These are phyloP conservation scores for Cryptophagus acutangulus DNA, from an alignment of 2,888 invertebrate species.

Conservation along the genomic window DNA sequence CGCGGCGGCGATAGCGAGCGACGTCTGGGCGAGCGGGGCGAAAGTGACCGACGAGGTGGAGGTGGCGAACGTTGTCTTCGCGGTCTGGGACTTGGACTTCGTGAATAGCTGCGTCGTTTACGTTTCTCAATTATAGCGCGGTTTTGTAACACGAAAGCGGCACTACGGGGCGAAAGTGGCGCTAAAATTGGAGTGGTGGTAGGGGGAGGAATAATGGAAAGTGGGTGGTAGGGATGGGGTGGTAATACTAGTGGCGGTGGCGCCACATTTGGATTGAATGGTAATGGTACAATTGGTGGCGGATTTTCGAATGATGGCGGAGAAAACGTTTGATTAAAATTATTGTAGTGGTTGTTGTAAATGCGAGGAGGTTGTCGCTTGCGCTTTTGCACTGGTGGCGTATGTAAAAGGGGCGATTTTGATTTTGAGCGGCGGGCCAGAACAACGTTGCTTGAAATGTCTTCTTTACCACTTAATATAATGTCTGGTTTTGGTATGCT, in stretches of 20 bases:
- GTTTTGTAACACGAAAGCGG: conserved; percentile 47
- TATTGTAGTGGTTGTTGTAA: neutral
- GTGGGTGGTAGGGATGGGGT: conserved; percentile 31
- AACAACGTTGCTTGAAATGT: conserved; percentile 4
- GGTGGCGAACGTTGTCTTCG: conserved; percentile 35
- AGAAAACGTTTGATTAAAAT: conserved; percentile 9
- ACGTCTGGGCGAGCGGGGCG: conserved; percentile 28
- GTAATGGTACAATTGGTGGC: conserved; percentile 7
- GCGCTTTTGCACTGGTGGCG: neutral
- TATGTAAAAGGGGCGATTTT: no score
- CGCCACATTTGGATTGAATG: conserved; percentile 18
- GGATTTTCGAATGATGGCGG: conserved; percentile 12
- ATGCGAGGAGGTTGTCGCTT: neutral
- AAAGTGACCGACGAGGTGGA: conserved; percentile 31
- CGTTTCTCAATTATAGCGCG: conserved; percentile 46
- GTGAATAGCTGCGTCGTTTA: conserved; percentile 43
- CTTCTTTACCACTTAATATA: conserved; percentile 9
- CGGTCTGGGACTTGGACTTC: conserved; percentile 46
- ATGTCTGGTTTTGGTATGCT: conserved; percentile 16
- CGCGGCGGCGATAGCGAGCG: conserved; percentile 11
- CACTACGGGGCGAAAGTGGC: conserved; percentile 46
- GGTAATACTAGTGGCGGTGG: conserved; percentile 21
- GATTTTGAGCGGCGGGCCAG: no score
- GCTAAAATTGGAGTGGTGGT: conserved; percentile 37
- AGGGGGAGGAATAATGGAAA: conserved; percentile 41